Evolutionary conservation across 1,140 invertebrate species (phyloP), one percentile per base, ranked within the genome.

Genomic region (Chironomus striatipennis): DNA sequence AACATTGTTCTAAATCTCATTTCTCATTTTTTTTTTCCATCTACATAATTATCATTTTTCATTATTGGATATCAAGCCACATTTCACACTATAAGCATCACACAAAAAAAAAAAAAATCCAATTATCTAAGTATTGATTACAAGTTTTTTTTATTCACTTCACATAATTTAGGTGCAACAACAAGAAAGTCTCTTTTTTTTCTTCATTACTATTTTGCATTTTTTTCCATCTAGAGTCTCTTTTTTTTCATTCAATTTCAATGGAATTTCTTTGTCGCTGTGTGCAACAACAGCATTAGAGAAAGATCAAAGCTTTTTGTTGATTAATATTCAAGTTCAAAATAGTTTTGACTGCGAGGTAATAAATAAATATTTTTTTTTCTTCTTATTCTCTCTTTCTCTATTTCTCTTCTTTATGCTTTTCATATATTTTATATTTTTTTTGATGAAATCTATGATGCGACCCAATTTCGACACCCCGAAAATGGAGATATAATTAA

Each of bases 401-500:
- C n/a, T 47, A 15, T 47, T 47, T 47, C 43, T 47, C 15, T 47
- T 10, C 15, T 47, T 10, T 47, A 57, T 57, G 47, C 9, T 47
- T 12, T 8, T 47, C 43, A 9, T 2, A 43, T 10, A 43, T 43
- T 7, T 6, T 7, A 43, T 10, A 43, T 7, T 43, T 15, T 47
- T 15, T 57, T 57, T 57, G 47, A 57, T 57, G 47, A 57, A 57
- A 57, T 57, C 47, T 57, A 57, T 57, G 47, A 70, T 70, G 65
- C 65, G 65, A 70, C 65, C 65, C 65, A 70, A 70, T 70, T 70
- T 70, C 65, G 65, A 20, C 65, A 21, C 17, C 65, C 17, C 65
- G 65, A 70, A 70, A 70, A 70, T 70, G 65, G 20, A 57, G 47
- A 57, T 20, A 70, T 21, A 70, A 70, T 70, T 70, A 70, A 70